Conservation (phyloP, 1,140 invertebrate genomes). For the Magallana angulata region DNA sequence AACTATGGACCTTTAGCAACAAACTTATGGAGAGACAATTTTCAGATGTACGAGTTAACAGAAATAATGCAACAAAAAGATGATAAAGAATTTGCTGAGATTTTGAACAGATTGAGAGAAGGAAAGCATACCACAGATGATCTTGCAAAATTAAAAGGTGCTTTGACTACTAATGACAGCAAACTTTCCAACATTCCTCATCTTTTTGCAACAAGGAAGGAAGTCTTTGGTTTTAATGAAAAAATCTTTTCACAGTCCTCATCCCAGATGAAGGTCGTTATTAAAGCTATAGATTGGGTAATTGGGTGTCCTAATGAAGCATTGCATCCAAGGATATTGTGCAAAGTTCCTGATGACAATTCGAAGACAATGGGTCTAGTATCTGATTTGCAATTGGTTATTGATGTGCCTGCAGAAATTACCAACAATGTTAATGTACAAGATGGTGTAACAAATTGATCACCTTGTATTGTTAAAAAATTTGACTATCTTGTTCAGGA, state of each 20-base stretch:
- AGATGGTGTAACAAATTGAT: constrained; percentile 61
- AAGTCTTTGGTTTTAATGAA: not conserved
- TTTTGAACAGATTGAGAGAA: constrained; percentile 55
- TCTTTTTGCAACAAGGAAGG: not conserved
- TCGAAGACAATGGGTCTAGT: not conserved
- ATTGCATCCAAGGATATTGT: not conserved
- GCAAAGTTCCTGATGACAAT: not conserved
- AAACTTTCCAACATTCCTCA: not conserved
- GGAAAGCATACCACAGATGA: constrained; percentile 51
- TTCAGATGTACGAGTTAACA: constrained; percentile 58
- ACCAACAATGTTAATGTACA: constrained; percentile 46
- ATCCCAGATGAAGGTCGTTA: not conserved
- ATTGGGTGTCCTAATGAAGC: not conserved
- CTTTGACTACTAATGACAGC: not conserved
- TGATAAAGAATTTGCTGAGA: constrained; percentile 49
- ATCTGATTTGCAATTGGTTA: too few relatives aligned
- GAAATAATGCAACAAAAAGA: constrained; percentile 63
- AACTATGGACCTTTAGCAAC: constrained; percentile 51
- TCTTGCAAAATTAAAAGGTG: constrained; percentile 26
- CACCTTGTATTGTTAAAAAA: constrained; percentile 43
- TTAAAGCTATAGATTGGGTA: constrained; percentile 19
- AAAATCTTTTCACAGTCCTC: not conserved
- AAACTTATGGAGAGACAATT: constrained; percentile 58
- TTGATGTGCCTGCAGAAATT: not conserved
- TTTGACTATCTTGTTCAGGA: constrained; percentile 42